A percentile compares a stretch with the other conserved stretches of the same genome.
Conservation (phyloP, 2,888 invertebrate species). For the Eristalis tenax region DNA sequence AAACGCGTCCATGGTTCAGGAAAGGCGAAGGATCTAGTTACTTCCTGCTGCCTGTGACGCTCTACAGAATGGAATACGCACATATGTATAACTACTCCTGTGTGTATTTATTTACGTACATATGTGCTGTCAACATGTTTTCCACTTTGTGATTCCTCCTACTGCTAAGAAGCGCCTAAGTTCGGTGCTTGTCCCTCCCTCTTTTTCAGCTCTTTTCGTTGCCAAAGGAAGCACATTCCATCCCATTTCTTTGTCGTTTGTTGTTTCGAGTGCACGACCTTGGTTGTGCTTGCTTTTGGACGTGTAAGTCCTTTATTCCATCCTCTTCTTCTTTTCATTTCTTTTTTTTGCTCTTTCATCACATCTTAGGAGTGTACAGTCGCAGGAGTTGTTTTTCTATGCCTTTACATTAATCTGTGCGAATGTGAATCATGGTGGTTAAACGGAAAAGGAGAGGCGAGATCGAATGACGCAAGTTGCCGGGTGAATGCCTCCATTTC, state of each 20-base stretch:
- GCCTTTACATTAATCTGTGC: slow-evolving; percentile 47
- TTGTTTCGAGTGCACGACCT: slow-evolving; percentile 65
- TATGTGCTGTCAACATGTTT: slow-evolving; percentile 35
- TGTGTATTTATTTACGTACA: neutral
- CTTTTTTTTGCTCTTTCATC: slow-evolving; percentile 6
- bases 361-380: slow-evolving; percentile 18
- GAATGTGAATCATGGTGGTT: slow-evolving; percentile 41
- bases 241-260: slow-evolving; percentile 49
- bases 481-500: slow-evolving; percentile 30
- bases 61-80: neutral
- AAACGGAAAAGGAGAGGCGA: neutral
- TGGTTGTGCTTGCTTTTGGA: slow-evolving; percentile 51
- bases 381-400: slow-evolving; percentile 42
- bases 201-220: slow-evolving; percentile 15
- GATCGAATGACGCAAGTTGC: slow-evolving; percentile 57
- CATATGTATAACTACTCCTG: neutral
- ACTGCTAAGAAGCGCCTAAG: slow-evolving; percentile 2
- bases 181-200: slow-evolving; percentile 1
- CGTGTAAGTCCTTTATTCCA: slow-evolving; percentile 32
- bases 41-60: slow-evolving; percentile 22
- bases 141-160: slow-evolving; percentile 18
- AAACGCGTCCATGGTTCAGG: slow-evolving; percentile 30
- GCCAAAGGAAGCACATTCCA: slow-evolving; percentile 41
- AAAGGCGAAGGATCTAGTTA: slow-evolving; percentile 23
- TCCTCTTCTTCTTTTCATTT: neutral